These are phyloP conservation scores for Chauna torquata DNA, from an alignment of 2,113 vertebrate genomes.

Conservation along the genomic window DNA sequence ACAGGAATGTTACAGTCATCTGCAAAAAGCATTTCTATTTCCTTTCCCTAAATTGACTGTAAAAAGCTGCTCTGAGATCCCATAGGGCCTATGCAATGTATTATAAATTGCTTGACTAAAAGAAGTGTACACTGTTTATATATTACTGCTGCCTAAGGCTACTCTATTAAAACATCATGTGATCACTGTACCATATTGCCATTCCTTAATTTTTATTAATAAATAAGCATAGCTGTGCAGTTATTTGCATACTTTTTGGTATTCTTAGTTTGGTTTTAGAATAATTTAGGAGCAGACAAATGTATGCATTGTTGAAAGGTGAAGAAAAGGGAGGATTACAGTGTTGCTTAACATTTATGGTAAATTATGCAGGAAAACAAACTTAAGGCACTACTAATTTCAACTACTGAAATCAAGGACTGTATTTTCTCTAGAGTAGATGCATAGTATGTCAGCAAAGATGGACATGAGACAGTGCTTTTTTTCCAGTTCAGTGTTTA, in stretches of 20 bases:
- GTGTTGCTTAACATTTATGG: neutral
- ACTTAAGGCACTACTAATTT: neutral
- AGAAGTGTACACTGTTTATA: neutral
- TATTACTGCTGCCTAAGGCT: constrained; percentile 17
- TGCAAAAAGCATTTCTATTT: constrained; percentile 29
- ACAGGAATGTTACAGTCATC: neutral
- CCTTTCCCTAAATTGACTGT: neutral
- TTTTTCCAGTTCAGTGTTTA: neutral
- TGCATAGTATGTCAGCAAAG: neutral
- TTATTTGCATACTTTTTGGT: neutral
- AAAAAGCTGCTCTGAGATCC: constrained; percentile 24
- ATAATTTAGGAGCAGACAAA: neutral
- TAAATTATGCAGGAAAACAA: neutral
- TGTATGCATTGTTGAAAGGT: neutral
- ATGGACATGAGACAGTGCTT: neutral
- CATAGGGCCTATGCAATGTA: neutral
- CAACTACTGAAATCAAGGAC: neutral
- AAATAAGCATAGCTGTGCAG: neutral
- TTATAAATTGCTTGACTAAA: constrained; percentile 25
- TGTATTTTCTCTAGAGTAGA: neutral
- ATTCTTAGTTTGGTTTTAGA: neutral
- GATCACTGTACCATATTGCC: neutral
- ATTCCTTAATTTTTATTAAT: constrained; percentile 40
- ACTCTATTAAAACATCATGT: neutral
- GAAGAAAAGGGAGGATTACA: neutral